Evolutionary conservation across 2,888 invertebrate species (phyloP).

Genomic region (Sipunculus nudus): DNA sequence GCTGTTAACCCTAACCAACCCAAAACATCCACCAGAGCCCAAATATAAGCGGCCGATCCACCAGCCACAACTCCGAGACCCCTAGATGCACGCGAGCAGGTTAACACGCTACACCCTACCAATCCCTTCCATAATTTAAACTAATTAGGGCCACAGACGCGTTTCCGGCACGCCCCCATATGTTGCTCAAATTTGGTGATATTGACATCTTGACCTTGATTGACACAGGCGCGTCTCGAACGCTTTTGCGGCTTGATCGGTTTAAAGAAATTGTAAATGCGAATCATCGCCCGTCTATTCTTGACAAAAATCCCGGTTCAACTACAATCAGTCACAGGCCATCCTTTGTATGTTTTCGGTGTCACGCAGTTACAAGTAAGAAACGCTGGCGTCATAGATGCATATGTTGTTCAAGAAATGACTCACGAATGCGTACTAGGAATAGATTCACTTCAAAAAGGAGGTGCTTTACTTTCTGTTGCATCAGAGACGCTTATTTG

Average conservation of each 20-base stretch:
- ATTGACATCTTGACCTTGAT: slow-evolving; percentile 1
- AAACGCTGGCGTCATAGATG: not conserved
- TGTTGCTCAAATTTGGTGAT: not conserved
- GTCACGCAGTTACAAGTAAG: not conserved
- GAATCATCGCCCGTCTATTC: not conserved
- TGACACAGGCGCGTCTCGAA: slow-evolving; percentile 9
- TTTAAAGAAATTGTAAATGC: not conserved
- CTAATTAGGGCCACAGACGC: not conserved
- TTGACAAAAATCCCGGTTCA: not conserved
- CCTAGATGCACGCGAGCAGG: too few relatives aligned
- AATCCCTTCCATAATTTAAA: too few relatives aligned
- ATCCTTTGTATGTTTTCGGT: not conserved
- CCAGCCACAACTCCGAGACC: too few relatives aligned
- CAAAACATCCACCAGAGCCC: too few relatives aligned
- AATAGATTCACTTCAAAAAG: not conserved
- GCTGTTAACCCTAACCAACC: too few relatives aligned
- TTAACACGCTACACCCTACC: too few relatives aligned
- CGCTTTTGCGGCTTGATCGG: not conserved
- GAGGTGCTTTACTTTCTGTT: not conserved
- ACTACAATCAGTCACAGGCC: not conserved
- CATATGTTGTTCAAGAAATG: not conserved
- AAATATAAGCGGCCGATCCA: too few relatives aligned
- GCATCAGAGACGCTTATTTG: not conserved
- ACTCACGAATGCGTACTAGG: slow-evolving; percentile 6
- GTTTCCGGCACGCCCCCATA: not conserved